Percentiles rank a stretch among this genome's conserved stretches.
phyloP scores from a whole-genome alignment of 2,113 vertebrate species.

The Osmerus mordax region DNA sequence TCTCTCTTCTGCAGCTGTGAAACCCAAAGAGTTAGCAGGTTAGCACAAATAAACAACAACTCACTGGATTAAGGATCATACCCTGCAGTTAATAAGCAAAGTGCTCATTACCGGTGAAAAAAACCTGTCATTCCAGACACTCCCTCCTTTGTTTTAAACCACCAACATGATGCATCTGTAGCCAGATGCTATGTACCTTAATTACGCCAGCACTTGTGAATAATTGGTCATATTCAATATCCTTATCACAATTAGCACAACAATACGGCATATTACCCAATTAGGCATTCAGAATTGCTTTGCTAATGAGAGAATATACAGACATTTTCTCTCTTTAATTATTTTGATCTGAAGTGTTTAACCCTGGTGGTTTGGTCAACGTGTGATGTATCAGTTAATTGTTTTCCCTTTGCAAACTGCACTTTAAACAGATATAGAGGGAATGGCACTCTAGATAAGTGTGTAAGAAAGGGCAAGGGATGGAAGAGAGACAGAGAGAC shows the following conservation, averaged over 20 bases:
- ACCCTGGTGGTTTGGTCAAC: conserved; percentile 51
- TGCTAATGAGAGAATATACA: conserved; percentile 42
- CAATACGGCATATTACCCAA: conserved; percentile 46
- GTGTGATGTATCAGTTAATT: conserved; percentile 41
- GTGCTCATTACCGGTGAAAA: no score
- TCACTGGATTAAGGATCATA: conserved; percentile 33
- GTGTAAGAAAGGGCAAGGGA: not conserved
- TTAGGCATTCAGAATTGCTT: conserved; percentile 49
- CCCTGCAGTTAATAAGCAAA: not conserved
- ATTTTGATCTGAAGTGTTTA: conserved; percentile 16
- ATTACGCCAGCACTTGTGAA: conserved; percentile 49
- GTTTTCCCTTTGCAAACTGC: conserved; percentile 30
- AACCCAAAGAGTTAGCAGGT: conserved; percentile 64
- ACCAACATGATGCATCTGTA: conserved; percentile 29
- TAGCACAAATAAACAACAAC: conserved; percentile 42
- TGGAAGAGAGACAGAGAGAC: conserved; percentile 8
- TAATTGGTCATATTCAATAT: conserved; percentile 55
- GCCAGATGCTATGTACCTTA: conserved; percentile 44
- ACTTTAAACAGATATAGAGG: conserved; percentile 6
- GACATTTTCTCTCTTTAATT: conserved; percentile 28
- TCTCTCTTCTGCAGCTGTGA: conserved; percentile 76
- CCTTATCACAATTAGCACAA: conserved; percentile 48
- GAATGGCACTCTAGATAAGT: not conserved
- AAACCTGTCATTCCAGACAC: not conserved
- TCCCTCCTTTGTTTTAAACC: conserved; percentile 11